phyloP scores from a whole-genome alignment of 23 tunicate species.

The Halocynthia aurantium region DNA sequence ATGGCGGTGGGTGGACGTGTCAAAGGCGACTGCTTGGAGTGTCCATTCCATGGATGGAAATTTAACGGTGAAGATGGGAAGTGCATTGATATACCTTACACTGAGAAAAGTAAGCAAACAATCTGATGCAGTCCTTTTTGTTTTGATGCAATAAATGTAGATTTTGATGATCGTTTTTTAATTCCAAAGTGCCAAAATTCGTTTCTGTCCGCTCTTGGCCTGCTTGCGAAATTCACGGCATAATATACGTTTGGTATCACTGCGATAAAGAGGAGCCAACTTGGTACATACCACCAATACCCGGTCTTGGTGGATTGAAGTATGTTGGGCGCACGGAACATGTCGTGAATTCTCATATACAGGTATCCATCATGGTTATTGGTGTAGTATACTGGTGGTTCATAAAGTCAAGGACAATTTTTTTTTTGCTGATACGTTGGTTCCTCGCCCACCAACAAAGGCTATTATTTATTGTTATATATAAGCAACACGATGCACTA shows the following conservation, averaged over 20 bases:
- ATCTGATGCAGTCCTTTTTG: not conserved
- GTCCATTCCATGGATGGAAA: constrained; percentile 96
- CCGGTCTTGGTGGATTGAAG: constrained; percentile 22
- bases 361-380: constrained; percentile 24
- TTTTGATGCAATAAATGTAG: not conserved
- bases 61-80: constrained; percentile 83
- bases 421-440: not conserved
- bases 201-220: constrained; percentile 83
- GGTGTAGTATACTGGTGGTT: too few relatives aligned
- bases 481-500: not conserved
- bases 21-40: constrained; percentile 61
- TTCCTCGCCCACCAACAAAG: not conserved
- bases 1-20: constrained; percentile 84
- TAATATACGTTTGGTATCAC: constrained; percentile 74
- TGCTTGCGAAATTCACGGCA: constrained; percentile 46
- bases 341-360: constrained; percentile 73
- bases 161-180: not conserved
- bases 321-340: constrained; percentile 78
- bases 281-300: constrained; percentile 48
- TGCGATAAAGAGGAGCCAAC: constrained; percentile 60
- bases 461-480: not conserved
- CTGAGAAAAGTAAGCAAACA: constrained; percentile 30
- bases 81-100: constrained; percentile 71
- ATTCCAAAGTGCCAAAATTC: constrained; percentile 46
- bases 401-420: not conserved